These are phyloP conservation scores for Chloroclystis v-ata DNA, from an alignment of 2,888 invertebrate species.

Conservation along the genomic window DNA sequence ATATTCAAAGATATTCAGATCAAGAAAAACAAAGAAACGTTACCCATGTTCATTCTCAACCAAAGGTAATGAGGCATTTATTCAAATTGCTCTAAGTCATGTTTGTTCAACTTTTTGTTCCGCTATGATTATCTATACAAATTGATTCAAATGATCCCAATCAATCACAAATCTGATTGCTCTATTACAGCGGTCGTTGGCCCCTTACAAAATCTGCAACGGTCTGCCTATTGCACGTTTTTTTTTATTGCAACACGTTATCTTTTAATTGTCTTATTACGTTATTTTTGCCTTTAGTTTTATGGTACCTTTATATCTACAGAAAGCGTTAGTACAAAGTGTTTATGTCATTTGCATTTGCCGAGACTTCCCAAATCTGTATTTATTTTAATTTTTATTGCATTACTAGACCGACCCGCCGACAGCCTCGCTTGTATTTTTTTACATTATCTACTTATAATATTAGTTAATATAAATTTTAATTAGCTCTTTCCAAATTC, in stretches of 20 bases:
- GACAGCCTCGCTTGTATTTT: no score
- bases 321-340: no score
- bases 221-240: conserved; percentile 11
- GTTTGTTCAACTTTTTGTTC: conserved; percentile 15
- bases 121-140: conserved; percentile 21
- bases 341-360: no score
- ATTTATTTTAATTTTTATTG: no score
- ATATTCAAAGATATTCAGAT: no score
- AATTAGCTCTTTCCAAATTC: no score
- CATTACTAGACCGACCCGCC: no score
- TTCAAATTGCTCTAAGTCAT: neutral
- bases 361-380: no score
- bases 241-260: conserved; percentile 9
- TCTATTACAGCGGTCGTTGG: conserved; percentile 23
- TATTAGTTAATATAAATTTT: no score
- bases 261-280: conserved; percentile 16
- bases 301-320: no score
- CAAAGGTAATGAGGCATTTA: neutral
- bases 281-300: neutral
- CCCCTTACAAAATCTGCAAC: conserved; percentile 23
- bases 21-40: neutral
- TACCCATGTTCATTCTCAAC: neutral
- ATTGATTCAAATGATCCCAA: conserved; percentile 27
- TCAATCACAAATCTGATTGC: conserved; percentile 27
- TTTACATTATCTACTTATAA: no score